Percentiles rank a stretch among this genome's conserved stretches.
Evolutionary conservation across 35 echinoderm and acorn worm species (phyloP).

Genomic region (Ophiothrix spiculata): DNA sequence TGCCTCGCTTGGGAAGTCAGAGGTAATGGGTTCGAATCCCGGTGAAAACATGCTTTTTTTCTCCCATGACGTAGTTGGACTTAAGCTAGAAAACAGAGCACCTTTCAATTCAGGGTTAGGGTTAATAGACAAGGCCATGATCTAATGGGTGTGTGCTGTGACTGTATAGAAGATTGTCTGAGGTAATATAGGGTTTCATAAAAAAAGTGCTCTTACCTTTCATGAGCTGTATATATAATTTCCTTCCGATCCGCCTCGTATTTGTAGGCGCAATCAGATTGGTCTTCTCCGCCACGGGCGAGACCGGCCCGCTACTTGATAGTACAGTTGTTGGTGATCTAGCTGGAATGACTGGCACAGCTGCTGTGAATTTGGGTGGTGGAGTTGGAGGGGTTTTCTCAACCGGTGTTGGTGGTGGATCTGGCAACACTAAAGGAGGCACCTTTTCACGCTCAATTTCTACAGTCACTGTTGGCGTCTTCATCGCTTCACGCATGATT

Average conservation of each 20-base stretch:
- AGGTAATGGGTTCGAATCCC: too few relatives aligned
- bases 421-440: not conserved
- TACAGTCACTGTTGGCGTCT: slow-evolving; percentile 60
- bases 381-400: not conserved
- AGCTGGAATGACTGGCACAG: slow-evolving; percentile 9
- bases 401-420: not conserved
- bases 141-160: too few relatives aligned
- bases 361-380: not conserved
- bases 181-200: too few relatives aligned
- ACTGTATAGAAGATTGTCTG: too few relatives aligned
- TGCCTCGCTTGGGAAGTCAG: too few relatives aligned
- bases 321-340: slow-evolving; percentile 70
- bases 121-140: too few relatives aligned
- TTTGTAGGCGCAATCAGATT: slow-evolving; percentile 61
- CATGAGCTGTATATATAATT: slow-evolving; percentile 95
- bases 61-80: too few relatives aligned
- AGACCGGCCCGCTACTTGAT: slow-evolving; percentile 1
- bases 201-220: too few relatives aligned
- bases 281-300: slow-evolving; percentile 14
- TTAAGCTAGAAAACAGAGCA: too few relatives aligned
- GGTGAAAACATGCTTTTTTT: too few relatives aligned
- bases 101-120: too few relatives aligned
- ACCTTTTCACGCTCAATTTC: slow-evolving; percentile 59
- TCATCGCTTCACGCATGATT: slow-evolving; percentile 82
- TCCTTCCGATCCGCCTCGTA: slow-evolving; percentile 75